Base-by-base conservation (phyloP, 1,140 invertebrate genomes). In the Diabrotica undecimpunctata region DNA sequence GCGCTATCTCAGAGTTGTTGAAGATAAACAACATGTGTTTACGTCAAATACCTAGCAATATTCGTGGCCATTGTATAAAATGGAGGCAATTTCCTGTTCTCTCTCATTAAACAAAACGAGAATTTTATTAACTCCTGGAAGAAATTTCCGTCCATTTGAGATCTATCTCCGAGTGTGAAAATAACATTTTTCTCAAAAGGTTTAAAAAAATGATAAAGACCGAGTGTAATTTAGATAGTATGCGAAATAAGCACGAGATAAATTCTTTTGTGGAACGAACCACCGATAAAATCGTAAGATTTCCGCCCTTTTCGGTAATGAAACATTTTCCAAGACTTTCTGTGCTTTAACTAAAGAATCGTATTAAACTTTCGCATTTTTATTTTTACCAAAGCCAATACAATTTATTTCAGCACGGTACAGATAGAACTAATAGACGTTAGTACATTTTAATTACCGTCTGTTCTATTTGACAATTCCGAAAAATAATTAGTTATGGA, bases 141-240 rank as follows among this genome's bases (percentile, higher is more conserved):
- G 39, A 60, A 41, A 12, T 60, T 5, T 46, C 11, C 13, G 39
- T 36, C n/a, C 41, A 36, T 46, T 60, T 5, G 13, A 35, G 58
- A 60, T 60, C 13, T 60, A 60, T 60, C 58, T 60, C 14, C 9
- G 13, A 12, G 58, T 60, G 58, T 60, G 58, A 60, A 60, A 60
- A 60, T 60, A 60, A 14, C 58, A 50, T 60, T 41, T 51, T 13
- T 10, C 39, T 60, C 5, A 60, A 60, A 13, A 35, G 39, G n/a
- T 60, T 50, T 25, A 14, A 51, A 60, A 60, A 13, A 35, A 54
- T 12, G 12, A 54, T 11, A 35, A 46, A 46, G 41, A 46, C 53
- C 53, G 12, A 54, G 7, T 12, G 53, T 12, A 54, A 54, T 54
- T 54, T 54, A 35, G 53, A 35, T 54, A 35, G 25, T 12, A 54